Conservation (phyloP, 2,113 vertebrate genomes). For the Fukomys damarensis region DNA sequence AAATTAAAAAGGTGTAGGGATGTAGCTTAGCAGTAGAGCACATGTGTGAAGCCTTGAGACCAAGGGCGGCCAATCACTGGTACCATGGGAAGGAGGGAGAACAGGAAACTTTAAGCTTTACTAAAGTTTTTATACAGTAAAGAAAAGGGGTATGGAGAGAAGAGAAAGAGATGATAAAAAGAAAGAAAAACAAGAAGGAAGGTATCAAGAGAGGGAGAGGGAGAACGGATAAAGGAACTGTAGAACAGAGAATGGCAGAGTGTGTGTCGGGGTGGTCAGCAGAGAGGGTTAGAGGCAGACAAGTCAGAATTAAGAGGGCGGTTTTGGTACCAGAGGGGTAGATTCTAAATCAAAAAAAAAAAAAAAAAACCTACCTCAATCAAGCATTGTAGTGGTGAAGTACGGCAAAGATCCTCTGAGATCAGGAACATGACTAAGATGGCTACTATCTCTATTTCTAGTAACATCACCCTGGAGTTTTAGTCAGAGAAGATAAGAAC, state of each 20-base stretch:
- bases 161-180: neutral
- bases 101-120: neutral
- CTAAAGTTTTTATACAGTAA: constrained; percentile 17
- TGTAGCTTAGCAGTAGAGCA: neutral
- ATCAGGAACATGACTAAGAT: neutral
- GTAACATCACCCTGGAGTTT: neutral
- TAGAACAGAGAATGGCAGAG: neutral
- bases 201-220: neutral
- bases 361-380: neutral
- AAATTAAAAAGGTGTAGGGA: neutral
- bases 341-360: constrained; percentile 11
- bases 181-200: neutral
- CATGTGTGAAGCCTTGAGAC: neutral
- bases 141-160: neutral
- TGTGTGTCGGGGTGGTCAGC: too few species aligned
- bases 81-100: neutral
- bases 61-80: neutral
- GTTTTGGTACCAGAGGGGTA: neutral
- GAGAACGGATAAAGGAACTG: neutral
- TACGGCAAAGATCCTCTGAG: neutral
- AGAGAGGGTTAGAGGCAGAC: neutral
- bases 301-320: neutral
- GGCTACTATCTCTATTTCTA: neutral
- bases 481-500: neutral
- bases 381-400: neutral